Evolutionary conservation across 2,888 invertebrate genomes (phyloP).

Genomic region (Hipparchia sbordonii): DNA sequence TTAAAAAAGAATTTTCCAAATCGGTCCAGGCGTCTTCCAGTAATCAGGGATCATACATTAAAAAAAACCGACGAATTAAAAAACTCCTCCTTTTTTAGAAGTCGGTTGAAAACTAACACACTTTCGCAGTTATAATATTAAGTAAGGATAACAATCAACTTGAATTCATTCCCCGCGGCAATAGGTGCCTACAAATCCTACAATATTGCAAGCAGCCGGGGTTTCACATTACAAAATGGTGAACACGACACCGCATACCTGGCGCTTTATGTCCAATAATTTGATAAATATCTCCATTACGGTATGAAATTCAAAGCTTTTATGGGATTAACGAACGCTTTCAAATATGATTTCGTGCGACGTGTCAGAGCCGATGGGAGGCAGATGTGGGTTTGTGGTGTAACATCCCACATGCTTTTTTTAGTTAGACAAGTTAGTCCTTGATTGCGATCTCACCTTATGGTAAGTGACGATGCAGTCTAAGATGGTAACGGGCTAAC

Average conservation of each 20-base stretch:
- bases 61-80: too few relatives aligned
- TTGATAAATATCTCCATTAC: conserved; percentile 55
- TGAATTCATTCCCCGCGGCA: conserved; percentile 15
- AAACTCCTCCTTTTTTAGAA: too few relatives aligned
- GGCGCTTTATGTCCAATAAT: conserved; percentile 49
- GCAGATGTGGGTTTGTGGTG: conserved; percentile 39
- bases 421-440: too few relatives aligned
- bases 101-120: too few relatives aligned
- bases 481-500: too few relatives aligned
- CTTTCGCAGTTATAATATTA: too few relatives aligned
- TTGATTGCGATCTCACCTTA: too few relatives aligned
- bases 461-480: too few relatives aligned
- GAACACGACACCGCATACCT: conserved; percentile 47
- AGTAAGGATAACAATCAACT: conserved; percentile 23
- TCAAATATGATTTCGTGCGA: conserved; percentile 48
- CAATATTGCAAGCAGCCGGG: conserved; percentile 16
- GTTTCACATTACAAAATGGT: conserved; percentile 40
- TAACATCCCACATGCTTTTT: conserved; percentile 16
- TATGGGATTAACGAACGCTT: conserved; percentile 49
- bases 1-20: too few relatives aligned
- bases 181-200: neutral
- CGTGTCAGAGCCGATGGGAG: conserved; percentile 30
- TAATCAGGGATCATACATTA: too few relatives aligned
- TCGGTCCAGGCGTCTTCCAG: too few relatives aligned
- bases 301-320: conserved; percentile 50